Evolutionary conservation across 2,888 invertebrate genomes (phyloP), one percentile per base, ranked within the genome.

Genomic region (Schizotus pectinicornis): DNA sequence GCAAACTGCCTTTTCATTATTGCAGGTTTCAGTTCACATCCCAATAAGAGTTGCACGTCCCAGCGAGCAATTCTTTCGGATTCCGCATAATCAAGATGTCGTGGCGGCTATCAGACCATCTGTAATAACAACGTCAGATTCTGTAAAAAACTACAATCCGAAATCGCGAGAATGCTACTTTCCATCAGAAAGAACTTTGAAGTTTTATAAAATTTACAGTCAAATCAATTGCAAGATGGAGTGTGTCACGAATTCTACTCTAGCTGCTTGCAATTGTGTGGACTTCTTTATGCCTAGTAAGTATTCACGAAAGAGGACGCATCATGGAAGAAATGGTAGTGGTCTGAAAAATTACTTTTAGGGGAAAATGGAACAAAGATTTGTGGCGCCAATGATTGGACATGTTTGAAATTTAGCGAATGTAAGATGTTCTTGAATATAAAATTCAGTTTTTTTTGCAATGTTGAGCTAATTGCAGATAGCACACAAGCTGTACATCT

Each of bases 151-250:
- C 43, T 89, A 89, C 63, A 81, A 83, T 47, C 85, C 88, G 0
- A 75, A 81, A 38, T 84, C 85, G 42, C 83, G 89, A 1, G 85
- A 86, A 72, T 90, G 89, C 70, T 88, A 84, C 75, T 89, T 88
- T 73, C 84, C 86, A 60, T 78, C 77, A 41, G 89, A 89, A 71
- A 83, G 86, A 9, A 81, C 84, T 64, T 79, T 89, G 43, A 81
- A 79, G 47, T 89, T 82, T 73, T 89, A 86, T 73, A 85, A 85
- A 76, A 81, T 85, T 33, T 90, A 90, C 76, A 88, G 88, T 0
- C 87, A 88, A 73, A 81, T 83, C 49, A 89, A 89, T 73, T 90
- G 89, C 69, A 85, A 88, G 69, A 80, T 88, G 72, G 90, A 90
- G 75, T 90, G 89, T 65, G 75, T 88, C 50, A 82, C 88, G 1